Percentiles rank a stretch among this genome's conserved stretches.
Conservation (phyloP, 2,888 invertebrate species). For the Microplitis manilae region DNA sequence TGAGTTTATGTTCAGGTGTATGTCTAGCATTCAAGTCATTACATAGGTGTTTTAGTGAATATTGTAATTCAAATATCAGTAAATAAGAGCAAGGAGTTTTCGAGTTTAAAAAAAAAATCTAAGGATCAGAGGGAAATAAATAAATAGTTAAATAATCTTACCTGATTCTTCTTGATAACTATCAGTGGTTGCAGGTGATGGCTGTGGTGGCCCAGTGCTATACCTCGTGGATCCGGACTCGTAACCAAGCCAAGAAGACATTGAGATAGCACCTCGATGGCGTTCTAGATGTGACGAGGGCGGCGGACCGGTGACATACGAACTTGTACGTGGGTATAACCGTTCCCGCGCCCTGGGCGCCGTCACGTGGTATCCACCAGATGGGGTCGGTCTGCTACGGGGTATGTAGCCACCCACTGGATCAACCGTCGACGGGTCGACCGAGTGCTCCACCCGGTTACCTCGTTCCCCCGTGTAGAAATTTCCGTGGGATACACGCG, state of each 20-base stretch:
- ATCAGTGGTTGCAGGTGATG: constrained; percentile 65
- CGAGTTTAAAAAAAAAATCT: constrained; percentile 3
- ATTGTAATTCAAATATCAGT: neutral
- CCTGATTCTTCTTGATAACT: constrained; percentile 66
- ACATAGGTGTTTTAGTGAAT: constrained; percentile 10
- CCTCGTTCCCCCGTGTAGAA: constrained; percentile 65
- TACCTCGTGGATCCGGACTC: constrained; percentile 67
- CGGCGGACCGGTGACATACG: constrained; percentile 69
- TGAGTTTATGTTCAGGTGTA: constrained; percentile 25
- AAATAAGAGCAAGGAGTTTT: neutral
- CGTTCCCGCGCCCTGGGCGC: constrained; percentile 70
- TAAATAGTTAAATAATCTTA: constrained; percentile 44
- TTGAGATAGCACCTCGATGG: constrained; percentile 63
- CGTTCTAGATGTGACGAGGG: constrained; percentile 69
- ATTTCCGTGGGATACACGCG: constrained; percentile 71
- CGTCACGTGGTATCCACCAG: constrained; percentile 67
- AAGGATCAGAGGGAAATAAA: neutral
- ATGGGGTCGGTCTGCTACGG: constrained; percentile 65
- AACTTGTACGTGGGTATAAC: constrained; percentile 67
- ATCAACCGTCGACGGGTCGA: constrained; percentile 63
- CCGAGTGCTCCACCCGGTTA: constrained; percentile 63
- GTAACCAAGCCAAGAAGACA: constrained; percentile 67
- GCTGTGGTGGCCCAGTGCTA: constrained; percentile 65
- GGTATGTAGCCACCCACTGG: constrained; percentile 65
- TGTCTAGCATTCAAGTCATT: neutral